Evolutionary conservation across 2,797 vertebrate genomes (phyloP).

Genomic region (Poliocrania exsul): DNA sequence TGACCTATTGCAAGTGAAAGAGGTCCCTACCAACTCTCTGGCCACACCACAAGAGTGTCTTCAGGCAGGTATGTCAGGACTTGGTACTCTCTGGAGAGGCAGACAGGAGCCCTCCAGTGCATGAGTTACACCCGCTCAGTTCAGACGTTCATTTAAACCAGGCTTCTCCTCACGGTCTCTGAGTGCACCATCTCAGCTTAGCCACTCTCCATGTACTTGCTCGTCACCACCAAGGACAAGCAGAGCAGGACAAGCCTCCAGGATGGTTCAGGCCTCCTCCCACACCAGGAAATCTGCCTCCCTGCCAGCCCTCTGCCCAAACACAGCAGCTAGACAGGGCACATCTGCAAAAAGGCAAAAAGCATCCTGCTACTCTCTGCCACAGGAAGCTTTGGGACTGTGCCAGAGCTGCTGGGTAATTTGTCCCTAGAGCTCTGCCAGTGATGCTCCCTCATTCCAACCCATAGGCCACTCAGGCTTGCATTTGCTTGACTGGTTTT

Average conservation of each 20-base stretch:
- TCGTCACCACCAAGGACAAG: neutral
- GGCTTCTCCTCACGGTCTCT: neutral
- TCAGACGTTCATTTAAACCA: neutral
- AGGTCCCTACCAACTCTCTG: neutral
- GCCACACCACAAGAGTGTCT: neutral
- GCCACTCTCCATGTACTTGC: neutral
- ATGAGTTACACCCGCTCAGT: neutral
- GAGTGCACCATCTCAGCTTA: neutral
- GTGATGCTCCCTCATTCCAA: neutral
- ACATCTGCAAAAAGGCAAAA: neutral
- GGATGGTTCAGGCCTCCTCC: neutral
- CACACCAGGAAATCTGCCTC: neutral
- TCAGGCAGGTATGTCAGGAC: neutral
- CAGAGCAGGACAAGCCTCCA: neutral
- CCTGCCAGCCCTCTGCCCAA: neutral
- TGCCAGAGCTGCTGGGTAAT: neutral
- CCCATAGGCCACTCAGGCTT: neutral
- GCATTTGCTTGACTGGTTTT: neutral
- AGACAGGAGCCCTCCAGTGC: neutral
- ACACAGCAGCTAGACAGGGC: neutral
- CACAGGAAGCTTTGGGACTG: neutral
- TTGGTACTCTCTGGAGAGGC: neutral
- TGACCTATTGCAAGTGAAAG: neutral
- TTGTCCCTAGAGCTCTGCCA: conserved; percentile 1
- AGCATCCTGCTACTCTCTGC: neutral